These are phyloP conservation scores for Peromyscus eremicus DNA, from an alignment of 2,797 vertebrate genomes.

Conservation along the genomic window DNA sequence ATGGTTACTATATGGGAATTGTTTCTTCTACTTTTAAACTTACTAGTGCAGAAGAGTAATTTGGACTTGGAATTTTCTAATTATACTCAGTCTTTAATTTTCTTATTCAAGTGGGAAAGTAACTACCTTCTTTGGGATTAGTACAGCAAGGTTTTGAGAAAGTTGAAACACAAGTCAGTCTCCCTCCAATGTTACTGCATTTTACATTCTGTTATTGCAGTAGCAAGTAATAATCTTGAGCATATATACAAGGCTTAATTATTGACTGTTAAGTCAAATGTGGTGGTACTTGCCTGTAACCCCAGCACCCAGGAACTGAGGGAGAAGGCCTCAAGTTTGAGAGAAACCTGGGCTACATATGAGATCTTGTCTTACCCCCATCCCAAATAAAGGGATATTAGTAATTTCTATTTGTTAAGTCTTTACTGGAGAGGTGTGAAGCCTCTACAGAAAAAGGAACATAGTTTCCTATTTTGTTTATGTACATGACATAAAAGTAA, in stretches of 20 bases:
- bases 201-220: not conserved
- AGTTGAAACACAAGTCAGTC: not conserved
- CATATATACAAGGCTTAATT: not conserved
- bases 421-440: not conserved
- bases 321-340: not conserved
- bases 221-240: not conserved
- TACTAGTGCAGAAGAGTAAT: not conserved
- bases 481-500: not conserved
- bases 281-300: not conserved
- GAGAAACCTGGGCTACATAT: not conserved
- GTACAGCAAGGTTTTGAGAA: not conserved
- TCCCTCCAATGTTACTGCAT: not conserved
- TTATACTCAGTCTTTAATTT: not conserved
- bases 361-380: not conserved
- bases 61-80: conserved; percentile 7
- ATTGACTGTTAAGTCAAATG: not conserved
- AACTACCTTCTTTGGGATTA: not conserved
- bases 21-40: conserved; percentile 12
- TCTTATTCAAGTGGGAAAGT: not conserved
- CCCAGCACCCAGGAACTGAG: not conserved
- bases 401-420: not conserved
- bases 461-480: not conserved
- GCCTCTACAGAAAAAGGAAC: not conserved
- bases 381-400: not conserved
- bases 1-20: not conserved